Conservation (phyloP, 2,797 vertebrate species). For the Phoeniculus purpureus region DNA sequence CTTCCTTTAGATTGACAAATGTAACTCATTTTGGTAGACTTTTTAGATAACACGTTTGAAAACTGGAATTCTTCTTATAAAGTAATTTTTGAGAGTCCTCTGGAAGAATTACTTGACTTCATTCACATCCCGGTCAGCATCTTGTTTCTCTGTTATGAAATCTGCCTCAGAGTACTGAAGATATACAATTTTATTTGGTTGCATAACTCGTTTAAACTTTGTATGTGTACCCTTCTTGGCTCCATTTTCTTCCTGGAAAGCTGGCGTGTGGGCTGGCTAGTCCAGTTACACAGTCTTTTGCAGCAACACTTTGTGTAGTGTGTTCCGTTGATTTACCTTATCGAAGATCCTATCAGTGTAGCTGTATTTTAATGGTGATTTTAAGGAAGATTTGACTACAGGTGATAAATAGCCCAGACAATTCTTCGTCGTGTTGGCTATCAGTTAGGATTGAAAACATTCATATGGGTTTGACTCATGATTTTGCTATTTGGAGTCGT, state of each 20-base stretch:
- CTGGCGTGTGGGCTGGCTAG: not conserved
- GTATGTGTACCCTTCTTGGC: not conserved
- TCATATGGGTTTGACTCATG: rapidly evolving
- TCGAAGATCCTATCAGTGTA: not conserved
- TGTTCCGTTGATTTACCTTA: not conserved
- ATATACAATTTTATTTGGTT: not conserved
- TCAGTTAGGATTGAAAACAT: not conserved
- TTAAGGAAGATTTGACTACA: not conserved
- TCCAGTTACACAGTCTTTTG: not conserved
- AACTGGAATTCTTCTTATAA: not conserved
- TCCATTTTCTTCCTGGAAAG: slow-evolving; percentile 5
- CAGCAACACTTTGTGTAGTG: not conserved
- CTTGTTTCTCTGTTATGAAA: slow-evolving; percentile 23
- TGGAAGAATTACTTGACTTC: slow-evolving; percentile 30
- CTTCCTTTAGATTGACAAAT: not conserved
- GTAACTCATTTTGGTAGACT: not conserved
- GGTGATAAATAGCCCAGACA: not conserved
- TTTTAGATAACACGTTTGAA: slow-evolving; percentile 16
- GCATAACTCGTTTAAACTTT: slow-evolving; percentile 21
- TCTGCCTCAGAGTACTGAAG: slow-evolving; percentile 31
- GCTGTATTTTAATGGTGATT: not conserved
- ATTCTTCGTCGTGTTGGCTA: not conserved
- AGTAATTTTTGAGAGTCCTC: not conserved
- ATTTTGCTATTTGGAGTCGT: not conserved
- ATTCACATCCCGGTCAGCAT: slow-evolving; percentile 21